Evolutionary conservation across 2,888 invertebrate genomes (phyloP).

Genomic region (Pachycephus smyrnensis): DNA sequence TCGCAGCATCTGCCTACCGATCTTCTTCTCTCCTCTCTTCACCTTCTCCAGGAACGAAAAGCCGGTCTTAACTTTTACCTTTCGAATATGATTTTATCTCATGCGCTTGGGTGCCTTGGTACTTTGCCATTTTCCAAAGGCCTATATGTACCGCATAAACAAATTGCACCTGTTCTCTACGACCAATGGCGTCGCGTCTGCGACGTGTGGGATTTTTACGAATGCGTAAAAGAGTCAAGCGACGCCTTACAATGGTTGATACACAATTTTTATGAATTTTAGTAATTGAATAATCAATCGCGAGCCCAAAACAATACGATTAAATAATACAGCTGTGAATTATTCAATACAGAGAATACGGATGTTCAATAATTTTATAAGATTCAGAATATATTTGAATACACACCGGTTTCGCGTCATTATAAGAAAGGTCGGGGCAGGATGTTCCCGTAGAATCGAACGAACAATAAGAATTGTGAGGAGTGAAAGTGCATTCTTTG

Average conservation of each 20-base stretch:
- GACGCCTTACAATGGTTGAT: background rate
- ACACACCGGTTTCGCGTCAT: background rate
- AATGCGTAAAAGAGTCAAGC: background rate
- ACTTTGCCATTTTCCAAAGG: constrained; percentile 34
- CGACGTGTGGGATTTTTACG: background rate
- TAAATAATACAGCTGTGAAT: background rate
- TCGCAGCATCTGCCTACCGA: constrained; percentile 2
- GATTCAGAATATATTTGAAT: background rate
- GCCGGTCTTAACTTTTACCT: background rate
- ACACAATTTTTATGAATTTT: background rate
- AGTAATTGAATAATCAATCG: background rate
- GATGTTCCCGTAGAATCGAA: background rate
- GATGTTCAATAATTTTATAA: background rate
- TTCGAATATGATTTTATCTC: background rate
- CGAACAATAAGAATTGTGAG: background rate
- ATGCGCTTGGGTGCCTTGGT: constrained; percentile 22
- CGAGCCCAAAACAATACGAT: background rate
- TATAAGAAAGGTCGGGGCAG: background rate
- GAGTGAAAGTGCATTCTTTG: background rate
- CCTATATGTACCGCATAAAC: constrained; percentile 27
- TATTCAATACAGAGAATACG: background rate
- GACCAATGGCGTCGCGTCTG: background rate
- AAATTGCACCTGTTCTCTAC: constrained; percentile 33
- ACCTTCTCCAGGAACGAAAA: background rate
- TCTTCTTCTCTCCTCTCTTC: background rate